phyloP scores from a whole-genome alignment of 2,113 vertebrate genomes.

The Neotragus pygmaeus region DNA sequence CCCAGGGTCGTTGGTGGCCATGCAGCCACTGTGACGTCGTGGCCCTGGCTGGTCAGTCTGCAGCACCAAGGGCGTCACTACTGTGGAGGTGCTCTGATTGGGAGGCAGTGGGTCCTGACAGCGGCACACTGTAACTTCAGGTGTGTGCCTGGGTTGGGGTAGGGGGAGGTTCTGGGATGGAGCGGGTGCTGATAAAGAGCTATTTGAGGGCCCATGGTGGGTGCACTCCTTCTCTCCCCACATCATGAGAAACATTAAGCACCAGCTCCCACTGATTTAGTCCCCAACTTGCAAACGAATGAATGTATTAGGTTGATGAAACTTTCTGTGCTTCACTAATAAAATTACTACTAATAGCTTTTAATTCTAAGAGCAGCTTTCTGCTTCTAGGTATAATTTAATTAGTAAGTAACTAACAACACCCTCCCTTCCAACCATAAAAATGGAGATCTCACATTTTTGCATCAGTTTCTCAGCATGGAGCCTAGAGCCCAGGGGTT shows the following conservation, averaged over 20 bases:
- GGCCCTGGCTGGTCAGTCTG: constrained; percentile 35
- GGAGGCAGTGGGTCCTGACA: constrained; percentile 26
- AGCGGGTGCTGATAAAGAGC: not conserved
- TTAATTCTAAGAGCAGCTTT: not conserved
- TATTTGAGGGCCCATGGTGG: not conserved
- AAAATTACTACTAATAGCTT: not conserved
- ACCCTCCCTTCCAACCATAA: not conserved
- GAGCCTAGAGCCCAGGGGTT: not conserved
- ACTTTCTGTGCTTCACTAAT: not conserved
- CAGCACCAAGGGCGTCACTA: not conserved
- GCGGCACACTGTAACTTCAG: not conserved
- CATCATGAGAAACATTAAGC: not conserved
- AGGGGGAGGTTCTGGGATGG: not conserved
- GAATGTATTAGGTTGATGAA: not conserved
- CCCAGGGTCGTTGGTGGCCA: not conserved
- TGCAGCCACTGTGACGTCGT: not conserved
- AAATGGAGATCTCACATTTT: not conserved
- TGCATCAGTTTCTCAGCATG: not conserved
- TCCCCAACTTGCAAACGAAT: not conserved
- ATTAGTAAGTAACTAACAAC: not conserved
- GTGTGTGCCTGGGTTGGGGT: not conserved
- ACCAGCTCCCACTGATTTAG: not conserved
- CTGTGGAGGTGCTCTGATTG: not conserved
- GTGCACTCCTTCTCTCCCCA: not conserved
- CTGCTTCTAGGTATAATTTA: not conserved